Percentiles rank a stretch among this genome's conserved stretches.
Evolutionary conservation across 2,113 vertebrate species (phyloP).

Genomic region (Aphyosemion australe): DNA sequence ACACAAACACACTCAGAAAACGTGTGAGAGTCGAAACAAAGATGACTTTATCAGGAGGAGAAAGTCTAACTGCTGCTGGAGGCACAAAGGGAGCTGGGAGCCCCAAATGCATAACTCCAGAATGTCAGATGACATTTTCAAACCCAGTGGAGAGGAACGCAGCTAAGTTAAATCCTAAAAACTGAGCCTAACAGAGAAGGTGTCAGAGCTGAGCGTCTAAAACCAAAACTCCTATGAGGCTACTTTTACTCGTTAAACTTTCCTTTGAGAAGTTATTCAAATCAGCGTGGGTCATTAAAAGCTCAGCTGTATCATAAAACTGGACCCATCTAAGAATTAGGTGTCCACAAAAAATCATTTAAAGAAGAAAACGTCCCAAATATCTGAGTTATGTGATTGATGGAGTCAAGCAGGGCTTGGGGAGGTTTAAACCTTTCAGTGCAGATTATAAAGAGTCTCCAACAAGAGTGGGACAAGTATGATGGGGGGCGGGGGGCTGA

Average conservation of each 20-base stretch:
- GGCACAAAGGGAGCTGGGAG: slow-evolving; percentile 16
- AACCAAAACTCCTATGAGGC: neutral
- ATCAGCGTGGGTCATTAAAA: neutral
- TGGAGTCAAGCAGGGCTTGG: slow-evolving; percentile 26
- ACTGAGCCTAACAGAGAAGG: slow-evolving; percentile 9
- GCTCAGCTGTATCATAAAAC: neutral
- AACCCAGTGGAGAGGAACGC: slow-evolving; percentile 35
- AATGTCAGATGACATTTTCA: slow-evolving; percentile 59
- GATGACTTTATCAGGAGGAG: slow-evolving; percentile 43
- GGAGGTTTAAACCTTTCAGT: slow-evolving; percentile 55
- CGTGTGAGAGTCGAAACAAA: slow-evolving; percentile 40
- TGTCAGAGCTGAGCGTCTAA: slow-evolving; percentile 10
- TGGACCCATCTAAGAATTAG: neutral
- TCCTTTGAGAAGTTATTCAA: neutral
- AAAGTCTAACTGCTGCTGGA: slow-evolving; percentile 29
- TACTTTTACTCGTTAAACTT: neutral
- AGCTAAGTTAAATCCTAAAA: slow-evolving; percentile 30
- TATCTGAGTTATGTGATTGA: slow-evolving; percentile 1
- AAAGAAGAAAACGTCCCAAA: neutral
- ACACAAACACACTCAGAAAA: slow-evolving; percentile 20
- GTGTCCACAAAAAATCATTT: neutral
- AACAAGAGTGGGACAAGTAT: slow-evolving; percentile 17
- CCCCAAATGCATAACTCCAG: slow-evolving; percentile 18
- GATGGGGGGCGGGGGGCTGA: slow-evolving; percentile 32
- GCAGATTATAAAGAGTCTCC: slow-evolving; percentile 56